Evolutionary conservation across 1,140 invertebrate genomes (phyloP).

Genomic region (Danaus plexippus): DNA sequence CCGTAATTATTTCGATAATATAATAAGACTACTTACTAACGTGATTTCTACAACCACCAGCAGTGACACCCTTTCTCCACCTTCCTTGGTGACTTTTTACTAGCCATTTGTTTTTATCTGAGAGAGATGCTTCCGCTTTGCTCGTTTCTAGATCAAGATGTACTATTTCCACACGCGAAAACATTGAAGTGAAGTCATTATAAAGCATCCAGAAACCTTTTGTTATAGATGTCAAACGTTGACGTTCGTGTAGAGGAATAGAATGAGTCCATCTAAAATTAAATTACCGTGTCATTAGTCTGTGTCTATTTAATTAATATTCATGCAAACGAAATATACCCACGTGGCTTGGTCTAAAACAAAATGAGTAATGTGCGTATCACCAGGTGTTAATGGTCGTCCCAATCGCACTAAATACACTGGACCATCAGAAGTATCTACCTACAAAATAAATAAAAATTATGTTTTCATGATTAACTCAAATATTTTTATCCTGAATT

Average conservation of each 20-base stretch:
- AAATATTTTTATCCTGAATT: neutral
- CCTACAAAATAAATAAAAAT: constrained; percentile 24
- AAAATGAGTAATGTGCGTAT: constrained; percentile 26
- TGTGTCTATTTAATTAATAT: neutral
- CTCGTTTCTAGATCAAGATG: constrained; percentile 91
- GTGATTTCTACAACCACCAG: constrained; percentile 93
- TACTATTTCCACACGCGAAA: constrained; percentile 88
- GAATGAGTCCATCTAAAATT: constrained; percentile 34
- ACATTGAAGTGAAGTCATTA: constrained; percentile 87
- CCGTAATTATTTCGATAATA: neutral
- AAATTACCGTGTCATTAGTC: neutral
- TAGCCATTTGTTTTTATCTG: constrained; percentile 86
- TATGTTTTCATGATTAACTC: constrained; percentile 5
- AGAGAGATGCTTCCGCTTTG: constrained; percentile 85
- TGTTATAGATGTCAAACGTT: constrained; percentile 78
- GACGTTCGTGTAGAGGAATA: constrained; percentile 79
- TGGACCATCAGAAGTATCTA: constrained; percentile 27
- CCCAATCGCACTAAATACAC: constrained; percentile 32
- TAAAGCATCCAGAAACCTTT: constrained; percentile 92
- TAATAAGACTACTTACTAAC: constrained; percentile 72
- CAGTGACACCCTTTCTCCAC: constrained; percentile 91
- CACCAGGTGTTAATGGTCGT: constrained; percentile 26
- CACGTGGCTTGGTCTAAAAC: constrained; percentile 29
- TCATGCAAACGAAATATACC: constrained; percentile 8
- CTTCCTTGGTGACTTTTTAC: constrained; percentile 87